Evolutionary conservation across 2,113 vertebrate species (phyloP), one percentile per base, ranked within the genome.

Genomic region (Capra hircus): DNA sequence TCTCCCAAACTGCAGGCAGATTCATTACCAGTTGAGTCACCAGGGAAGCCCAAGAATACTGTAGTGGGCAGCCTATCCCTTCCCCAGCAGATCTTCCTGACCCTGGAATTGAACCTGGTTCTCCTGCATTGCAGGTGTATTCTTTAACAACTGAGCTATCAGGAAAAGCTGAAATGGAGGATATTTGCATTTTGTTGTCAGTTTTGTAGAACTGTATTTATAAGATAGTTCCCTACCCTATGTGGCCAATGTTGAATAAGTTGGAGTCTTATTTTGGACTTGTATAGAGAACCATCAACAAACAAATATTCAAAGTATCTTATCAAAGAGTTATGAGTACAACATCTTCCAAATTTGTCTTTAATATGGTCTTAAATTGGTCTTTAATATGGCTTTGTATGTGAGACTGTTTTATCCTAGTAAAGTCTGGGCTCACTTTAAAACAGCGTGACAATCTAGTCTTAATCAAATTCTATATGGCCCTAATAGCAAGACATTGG

Each of bases 291-390:
- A 33, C 7, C 43, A 62, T 60, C 14, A 78, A 52, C 45, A 88
- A 59, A 12, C 4, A 43, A 81, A 40, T 6, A 60, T 71, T 15
- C 13, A 36, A 86, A 48, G 13, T 64, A 50, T 71, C 57, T 92
- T 88, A 11, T 80, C 43, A 84, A 91, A 88, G 21, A 91, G 30
- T 85, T 78, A 36, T 52, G 67, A 88, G 33, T 5, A 94, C 87
- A 91, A 9, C 12, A 0, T 67, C 55, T 84, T 52, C 28, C 23
- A 89, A 82, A 27, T 45, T 60, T 19, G 8, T 55, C 4, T 53
- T 85, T 71, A 59, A 67, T 40, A 67, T 16, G 17, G 64, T 21
- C n/a, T 71, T 71, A 10, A 64, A 64, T 64, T 64, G 14, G 0
- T 50, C 3, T 52, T 84, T 80, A 52, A 59, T 40, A 67, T 13